Conservation (phyloP, 2,888 invertebrate genomes). For the Brassicogethes aeneus region DNA sequence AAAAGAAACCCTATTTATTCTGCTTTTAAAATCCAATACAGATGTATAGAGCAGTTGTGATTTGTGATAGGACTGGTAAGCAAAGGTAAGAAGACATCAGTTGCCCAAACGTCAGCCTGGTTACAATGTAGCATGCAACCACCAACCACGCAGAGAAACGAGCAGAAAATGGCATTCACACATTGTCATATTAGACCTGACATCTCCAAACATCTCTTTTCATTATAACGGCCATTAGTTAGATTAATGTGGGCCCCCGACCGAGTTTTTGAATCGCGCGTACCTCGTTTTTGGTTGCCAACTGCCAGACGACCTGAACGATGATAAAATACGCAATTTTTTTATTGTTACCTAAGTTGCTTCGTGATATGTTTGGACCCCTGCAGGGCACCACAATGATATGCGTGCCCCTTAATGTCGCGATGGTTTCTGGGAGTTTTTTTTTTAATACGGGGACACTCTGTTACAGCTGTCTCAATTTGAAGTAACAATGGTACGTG, state of each 20-base stretch:
- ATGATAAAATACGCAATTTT: constrained; percentile 34
- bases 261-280: constrained; percentile 40
- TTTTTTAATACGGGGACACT: constrained; percentile 29
- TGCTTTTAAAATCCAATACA: too few species aligned
- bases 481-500: constrained; percentile 19
- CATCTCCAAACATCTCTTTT: constrained; percentile 43
- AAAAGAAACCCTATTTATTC: too few species aligned
- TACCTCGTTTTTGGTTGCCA: constrained; percentile 32
- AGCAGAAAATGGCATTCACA: constrained; percentile 43
- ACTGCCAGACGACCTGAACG: constrained; percentile 29
- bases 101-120: constrained; percentile 13
- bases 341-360: constrained; percentile 34
- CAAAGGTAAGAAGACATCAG: constrained; percentile 18
- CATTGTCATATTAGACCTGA: constrained; percentile 44
- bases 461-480: constrained; percentile 36
- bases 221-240: constrained; percentile 42
- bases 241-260: constrained; percentile 42
- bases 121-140: constrained; percentile 19
- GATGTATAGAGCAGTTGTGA: too few species aligned
- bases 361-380: constrained; percentile 34
- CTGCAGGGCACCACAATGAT: constrained; percentile 29
- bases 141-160: constrained; percentile 37
- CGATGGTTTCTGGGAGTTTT: constrained; percentile 23
- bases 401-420: constrained; percentile 19
- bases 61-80: too few species aligned